These are phyloP conservation scores for Panagrolaimus sp. DNA, from an alignment of 1,140 invertebrate genomes.

Conservation along the genomic window DNA sequence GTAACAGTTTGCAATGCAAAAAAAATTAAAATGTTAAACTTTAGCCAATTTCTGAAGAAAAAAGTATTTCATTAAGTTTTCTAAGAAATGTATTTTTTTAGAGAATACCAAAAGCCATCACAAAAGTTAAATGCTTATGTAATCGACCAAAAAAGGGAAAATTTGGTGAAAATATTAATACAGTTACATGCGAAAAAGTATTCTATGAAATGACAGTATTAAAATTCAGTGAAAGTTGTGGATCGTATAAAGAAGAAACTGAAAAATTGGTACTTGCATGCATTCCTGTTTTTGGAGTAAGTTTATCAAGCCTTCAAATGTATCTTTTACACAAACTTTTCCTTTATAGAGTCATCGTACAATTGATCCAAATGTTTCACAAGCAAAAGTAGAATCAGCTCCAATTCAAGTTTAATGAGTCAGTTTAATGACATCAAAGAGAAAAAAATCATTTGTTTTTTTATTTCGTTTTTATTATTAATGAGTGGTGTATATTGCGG, in stretches of 20 bases:
- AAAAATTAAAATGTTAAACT: no score
- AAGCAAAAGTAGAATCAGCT: no score
- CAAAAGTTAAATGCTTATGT: conserved; percentile 10
- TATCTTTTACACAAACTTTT: no score
- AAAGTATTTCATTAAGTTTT: no score
- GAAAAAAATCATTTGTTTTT: no score
- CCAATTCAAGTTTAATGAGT: no score
- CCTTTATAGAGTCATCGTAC: no score
- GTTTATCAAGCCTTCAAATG: not conserved
- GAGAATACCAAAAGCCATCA: conserved; percentile 2
- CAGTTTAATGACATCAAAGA: no score
- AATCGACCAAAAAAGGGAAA: not conserved
- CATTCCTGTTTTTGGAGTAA: conserved; percentile 1
- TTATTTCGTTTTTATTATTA: no score
- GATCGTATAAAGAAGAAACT: not conserved
- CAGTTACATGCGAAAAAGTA: not conserved
- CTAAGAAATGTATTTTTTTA: not conserved
- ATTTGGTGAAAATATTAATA: not conserved
- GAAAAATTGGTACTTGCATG: conserved; percentile 8
- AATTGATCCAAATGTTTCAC: no score
- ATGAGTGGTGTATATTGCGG: no score
- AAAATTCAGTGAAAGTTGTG: not conserved
- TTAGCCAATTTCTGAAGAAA: not conserved
- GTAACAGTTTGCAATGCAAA: no score
- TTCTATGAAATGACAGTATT: conserved; percentile 4